Evolutionary conservation across 1,140 invertebrate genomes (phyloP).

Genomic region (Nomia melanderi): DNA sequence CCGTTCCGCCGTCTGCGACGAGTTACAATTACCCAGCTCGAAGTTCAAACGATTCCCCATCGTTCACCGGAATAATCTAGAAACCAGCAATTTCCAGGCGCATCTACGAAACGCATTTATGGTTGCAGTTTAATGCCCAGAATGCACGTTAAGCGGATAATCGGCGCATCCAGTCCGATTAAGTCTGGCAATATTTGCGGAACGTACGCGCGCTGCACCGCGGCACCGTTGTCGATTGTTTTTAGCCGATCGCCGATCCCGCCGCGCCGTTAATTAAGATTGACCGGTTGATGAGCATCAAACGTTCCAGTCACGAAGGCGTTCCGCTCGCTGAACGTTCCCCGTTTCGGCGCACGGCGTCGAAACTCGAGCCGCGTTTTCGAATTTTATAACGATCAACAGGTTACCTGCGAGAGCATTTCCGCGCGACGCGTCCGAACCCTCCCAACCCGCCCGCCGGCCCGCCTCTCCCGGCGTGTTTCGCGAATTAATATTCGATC

Average conservation of each 20-base stretch:
- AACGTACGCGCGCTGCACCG: neutral
- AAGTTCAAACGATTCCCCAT: too few species aligned
- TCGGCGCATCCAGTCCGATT: neutral
- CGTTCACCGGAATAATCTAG: too few species aligned
- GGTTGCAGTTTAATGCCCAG: too few species aligned
- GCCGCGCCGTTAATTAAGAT: conserved; percentile 25
- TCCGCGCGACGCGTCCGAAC: neutral
- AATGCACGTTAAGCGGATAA: neutral
- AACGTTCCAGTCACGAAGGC: conserved; percentile 2
- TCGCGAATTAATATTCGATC: conserved; percentile 32
- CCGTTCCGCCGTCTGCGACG: too few species aligned
- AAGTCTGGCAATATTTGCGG: neutral
- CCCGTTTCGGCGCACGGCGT: neutral
- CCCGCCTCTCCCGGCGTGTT: neutral
- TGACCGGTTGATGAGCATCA: conserved; percentile 19
- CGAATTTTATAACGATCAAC: conserved; percentile 49
- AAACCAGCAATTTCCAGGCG: too few species aligned
- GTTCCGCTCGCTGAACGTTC: neutral
- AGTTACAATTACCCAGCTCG: too few species aligned
- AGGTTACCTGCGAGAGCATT: conserved; percentile 6
- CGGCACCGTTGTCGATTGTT: neutral
- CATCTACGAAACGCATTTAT: too few species aligned
- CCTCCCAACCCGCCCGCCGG: neutral
- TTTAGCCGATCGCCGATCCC: neutral
- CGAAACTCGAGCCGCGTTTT: conserved; percentile 1